These are phyloP conservation scores for Poecilia gillii DNA, from an alignment of 2,797 vertebrate species.

Conservation along the genomic window DNA sequence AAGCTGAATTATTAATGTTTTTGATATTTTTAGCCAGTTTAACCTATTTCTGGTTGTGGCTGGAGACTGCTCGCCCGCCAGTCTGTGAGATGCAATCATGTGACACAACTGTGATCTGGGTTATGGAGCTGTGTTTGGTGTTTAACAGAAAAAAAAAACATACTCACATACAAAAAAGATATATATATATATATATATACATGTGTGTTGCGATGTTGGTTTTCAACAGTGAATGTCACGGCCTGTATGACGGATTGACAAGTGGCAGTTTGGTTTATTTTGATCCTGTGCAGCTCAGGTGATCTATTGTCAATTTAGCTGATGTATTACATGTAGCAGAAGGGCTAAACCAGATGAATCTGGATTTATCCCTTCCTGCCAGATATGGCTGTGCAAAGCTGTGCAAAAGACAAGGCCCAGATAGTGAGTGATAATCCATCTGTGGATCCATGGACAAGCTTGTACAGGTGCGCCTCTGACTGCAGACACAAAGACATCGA, in stretches of 20 bases:
- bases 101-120: conserved; percentile 79
- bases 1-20: conserved; percentile 83
- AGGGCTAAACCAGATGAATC: conserved; percentile 56
- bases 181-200: neutral
- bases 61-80: conserved; percentile 73
- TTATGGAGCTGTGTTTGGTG: conserved; percentile 64
- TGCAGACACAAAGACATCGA: conserved; percentile 49
- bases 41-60: conserved; percentile 83
- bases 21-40: conserved; percentile 83
- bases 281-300: conserved; percentile 28
- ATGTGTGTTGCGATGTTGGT: conserved; percentile 19
- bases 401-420: conserved; percentile 61
- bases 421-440: conserved; percentile 76
- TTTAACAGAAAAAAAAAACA: conserved; percentile 21
- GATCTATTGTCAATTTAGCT: conserved; percentile 40
- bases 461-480: conserved; percentile 66
- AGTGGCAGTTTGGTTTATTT: conserved; percentile 25
- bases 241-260: conserved; percentile 15
- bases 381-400: conserved; percentile 32
- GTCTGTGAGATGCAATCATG: conserved; percentile 79
- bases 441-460: conserved; percentile 64
- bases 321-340: conserved; percentile 40
- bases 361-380: conserved; percentile 55
- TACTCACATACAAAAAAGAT: neutral
- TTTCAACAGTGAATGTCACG: conserved; percentile 29